phyloP scores from a whole-genome alignment of 2,888 invertebrate species.

The Allygus modestus region DNA sequence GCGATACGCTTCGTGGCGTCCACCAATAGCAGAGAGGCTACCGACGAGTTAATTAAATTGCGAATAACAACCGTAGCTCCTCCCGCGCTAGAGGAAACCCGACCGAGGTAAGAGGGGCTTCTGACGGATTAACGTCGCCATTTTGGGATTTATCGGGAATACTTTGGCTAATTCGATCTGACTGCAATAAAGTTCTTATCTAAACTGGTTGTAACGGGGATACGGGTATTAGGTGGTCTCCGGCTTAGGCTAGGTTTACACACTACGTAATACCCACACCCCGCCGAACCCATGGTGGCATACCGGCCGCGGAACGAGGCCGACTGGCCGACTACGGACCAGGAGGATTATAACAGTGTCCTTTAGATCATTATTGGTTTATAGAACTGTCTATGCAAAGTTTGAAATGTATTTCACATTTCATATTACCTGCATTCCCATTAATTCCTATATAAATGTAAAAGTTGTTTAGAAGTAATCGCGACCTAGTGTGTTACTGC shows the following conservation, averaged over 20 bases:
- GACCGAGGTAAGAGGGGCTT: conserved; percentile 29
- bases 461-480: too few relatives aligned
- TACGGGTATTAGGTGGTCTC: conserved; percentile 33
- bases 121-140: conserved; percentile 36
- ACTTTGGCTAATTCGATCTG: conserved; percentile 50
- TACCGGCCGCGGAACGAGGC: not conserved
- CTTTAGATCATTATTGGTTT: too few relatives aligned
- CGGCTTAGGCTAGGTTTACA: conserved; percentile 50
- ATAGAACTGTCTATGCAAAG: too few relatives aligned
- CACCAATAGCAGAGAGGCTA: conserved; percentile 21
- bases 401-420: too few relatives aligned
- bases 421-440: too few relatives aligned
- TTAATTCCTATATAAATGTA: too few relatives aligned
- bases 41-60: conserved; percentile 42
- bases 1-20: conserved; percentile 16
- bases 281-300: not conserved
- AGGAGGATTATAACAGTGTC: too few relatives aligned
- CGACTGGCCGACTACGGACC: too few relatives aligned
- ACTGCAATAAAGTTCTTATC: conserved; percentile 56
- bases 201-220: conserved; percentile 52
- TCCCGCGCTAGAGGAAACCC: conserved; percentile 25
- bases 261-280: not conserved
- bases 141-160: conserved; percentile 44
- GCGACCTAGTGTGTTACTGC: too few relatives aligned
- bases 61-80: conserved; percentile 40